Evolutionary conservation across 2,888 invertebrate genomes (phyloP).

Genomic region (Chrysotoxum bicinctum): DNA sequence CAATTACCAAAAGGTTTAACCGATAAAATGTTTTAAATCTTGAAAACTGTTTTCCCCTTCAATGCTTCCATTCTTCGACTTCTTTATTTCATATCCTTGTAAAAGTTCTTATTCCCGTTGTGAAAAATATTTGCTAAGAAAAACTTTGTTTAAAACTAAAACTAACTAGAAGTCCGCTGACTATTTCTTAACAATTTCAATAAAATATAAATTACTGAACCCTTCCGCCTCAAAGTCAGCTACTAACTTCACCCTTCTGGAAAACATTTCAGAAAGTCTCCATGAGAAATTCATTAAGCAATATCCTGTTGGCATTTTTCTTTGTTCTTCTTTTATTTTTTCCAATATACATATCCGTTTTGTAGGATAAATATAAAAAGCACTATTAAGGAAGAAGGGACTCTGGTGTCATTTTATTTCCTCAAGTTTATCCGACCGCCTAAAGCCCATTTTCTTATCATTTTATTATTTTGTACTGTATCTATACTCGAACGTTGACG

Average conservation of each 20-base stretch:
- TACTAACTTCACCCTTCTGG: background rate
- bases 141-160: background rate
- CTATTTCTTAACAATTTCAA: conserved; percentile 54
- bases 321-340: conserved; percentile 27
- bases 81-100: background rate
- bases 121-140: background rate
- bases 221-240: background rate
- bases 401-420: conserved; percentile 36
- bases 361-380: background rate
- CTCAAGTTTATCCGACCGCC: conserved; percentile 37
- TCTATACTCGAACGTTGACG: background rate
- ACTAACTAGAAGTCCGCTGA: conserved; percentile 4
- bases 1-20: conserved; percentile 2
- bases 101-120: background rate
- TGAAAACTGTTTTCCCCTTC: conserved; percentile 4
- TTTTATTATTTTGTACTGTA: conserved; percentile 25
- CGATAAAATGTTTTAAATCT: background rate
- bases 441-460: conserved; percentile 38
- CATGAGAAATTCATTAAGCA: conserved; percentile 55
- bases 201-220: conserved; percentile 28
- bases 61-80: background rate
- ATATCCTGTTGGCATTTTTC: conserved; percentile 53
- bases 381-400: conserved; percentile 5
- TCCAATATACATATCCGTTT: conserved; percentile 2
- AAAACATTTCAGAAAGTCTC: conserved; percentile 22